Evolutionary conservation across 1,140 invertebrate genomes (phyloP).

Genomic region (Gryon sp.): DNA sequence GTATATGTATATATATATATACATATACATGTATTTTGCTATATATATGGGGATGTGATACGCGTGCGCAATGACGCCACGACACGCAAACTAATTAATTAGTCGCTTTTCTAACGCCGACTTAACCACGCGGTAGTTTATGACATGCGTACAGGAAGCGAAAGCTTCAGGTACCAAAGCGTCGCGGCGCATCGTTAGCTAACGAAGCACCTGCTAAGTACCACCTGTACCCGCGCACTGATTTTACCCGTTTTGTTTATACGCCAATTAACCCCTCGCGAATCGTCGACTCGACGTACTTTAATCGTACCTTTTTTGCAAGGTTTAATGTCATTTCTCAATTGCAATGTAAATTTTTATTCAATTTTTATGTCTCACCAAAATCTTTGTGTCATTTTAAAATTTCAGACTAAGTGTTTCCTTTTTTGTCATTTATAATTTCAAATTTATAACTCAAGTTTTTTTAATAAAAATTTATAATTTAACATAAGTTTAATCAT

Average conservation of each 20-base stretch:
- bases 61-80: conserved; percentile 69
- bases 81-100: conserved; percentile 75
- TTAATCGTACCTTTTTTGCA: not conserved
- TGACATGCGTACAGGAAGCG: conserved; percentile 48
- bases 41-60: conserved; percentile 36
- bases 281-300: conserved; percentile 13
- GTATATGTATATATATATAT: conserved; percentile 33
- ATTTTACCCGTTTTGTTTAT: conserved; percentile 41
- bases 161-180: conserved; percentile 38
- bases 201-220: conserved; percentile 47
- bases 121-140: conserved; percentile 50
- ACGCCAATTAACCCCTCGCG: conserved; percentile 43
- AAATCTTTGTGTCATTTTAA: not conserved
- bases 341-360: not conserved
- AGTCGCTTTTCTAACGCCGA: conserved; percentile 67
- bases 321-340: no score
- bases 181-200: conserved; percentile 41
- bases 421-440: not conserved
- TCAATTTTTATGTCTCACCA: not conserved
- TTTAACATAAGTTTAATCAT: no score
- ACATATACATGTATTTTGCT: conserved; percentile 18
- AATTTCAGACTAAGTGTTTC: no score
- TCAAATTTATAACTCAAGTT: not conserved
- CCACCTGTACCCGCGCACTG: conserved; percentile 35
- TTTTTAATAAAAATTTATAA: no score